Evolutionary conservation across 2,888 invertebrate species (phyloP).

Genomic region (Drosophila tanythrix): DNA sequence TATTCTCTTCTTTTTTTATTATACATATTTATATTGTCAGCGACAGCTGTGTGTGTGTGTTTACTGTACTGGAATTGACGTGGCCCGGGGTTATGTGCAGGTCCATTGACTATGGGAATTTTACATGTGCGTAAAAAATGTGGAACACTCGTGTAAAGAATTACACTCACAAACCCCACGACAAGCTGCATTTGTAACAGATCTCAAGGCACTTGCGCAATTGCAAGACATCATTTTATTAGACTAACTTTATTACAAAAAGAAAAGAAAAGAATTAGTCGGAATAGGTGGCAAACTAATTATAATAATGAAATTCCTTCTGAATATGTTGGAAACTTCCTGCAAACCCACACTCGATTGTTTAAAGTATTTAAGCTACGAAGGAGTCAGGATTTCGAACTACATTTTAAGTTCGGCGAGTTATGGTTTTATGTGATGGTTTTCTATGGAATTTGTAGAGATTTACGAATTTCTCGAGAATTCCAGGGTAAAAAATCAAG

Average conservation of each 20-base stretch:
- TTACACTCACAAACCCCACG: neutral
- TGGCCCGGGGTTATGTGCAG: conserved; percentile 44
- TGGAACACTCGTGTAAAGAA: conserved; percentile 8
- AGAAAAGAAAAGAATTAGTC: neutral
- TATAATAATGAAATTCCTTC: neutral
- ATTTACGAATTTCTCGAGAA: too few species aligned
- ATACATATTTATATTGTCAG: conserved; percentile 40
- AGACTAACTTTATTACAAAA: neutral
- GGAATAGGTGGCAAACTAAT: neutral
- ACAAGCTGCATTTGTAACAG: neutral
- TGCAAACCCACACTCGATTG: too few species aligned
- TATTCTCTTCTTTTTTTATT: conserved; percentile 19
- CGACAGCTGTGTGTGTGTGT: conserved; percentile 57
- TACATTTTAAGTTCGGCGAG: too few species aligned
- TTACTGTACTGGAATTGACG: conserved; percentile 42
- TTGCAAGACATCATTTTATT: neutral
- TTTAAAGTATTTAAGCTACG: too few species aligned
- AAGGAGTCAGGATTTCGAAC: too few species aligned
- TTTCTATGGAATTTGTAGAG: too few species aligned
- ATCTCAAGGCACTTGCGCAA: neutral
- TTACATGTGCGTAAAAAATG: conserved; percentile 22
- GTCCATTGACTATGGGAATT: conserved; percentile 33
- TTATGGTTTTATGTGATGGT: too few species aligned
- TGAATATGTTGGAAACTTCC: neutral
- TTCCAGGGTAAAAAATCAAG: too few species aligned